Evolutionary conservation across 2,888 invertebrate genomes (phyloP), one percentile per base, ranked within the genome.

Genomic region (Frankliniella intonsa): DNA sequence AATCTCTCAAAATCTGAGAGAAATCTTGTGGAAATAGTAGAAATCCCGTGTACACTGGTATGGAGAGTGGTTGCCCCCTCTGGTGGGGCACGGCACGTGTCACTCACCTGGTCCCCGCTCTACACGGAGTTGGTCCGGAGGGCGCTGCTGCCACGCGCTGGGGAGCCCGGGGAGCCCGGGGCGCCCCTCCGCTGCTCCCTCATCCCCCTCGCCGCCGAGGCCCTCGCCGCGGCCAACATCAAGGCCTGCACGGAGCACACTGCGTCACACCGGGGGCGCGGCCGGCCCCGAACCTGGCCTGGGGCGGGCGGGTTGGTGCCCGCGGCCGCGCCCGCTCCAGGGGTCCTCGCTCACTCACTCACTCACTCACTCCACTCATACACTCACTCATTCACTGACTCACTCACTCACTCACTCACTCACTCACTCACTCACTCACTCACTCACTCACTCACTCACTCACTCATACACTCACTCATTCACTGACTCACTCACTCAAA

Each of bases 81-180:
- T n/a, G n/a, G n/a, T n/a, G n/a, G n/a, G n/a, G n/a, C n/a, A n/a
- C n/a, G n/a, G n/a, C n/a, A n/a, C n/a, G n/a, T 38, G 38, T 38
- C 38, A 76, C 69, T 76, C 69, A 76, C 69, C 69, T 76, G 69
- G 38, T 38, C 38, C 62, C 7, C 62, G 62, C n/a, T 76, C 69
- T 76, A 76, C 69, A 76, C 69, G 25, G 69, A 76, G 69, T 76
- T 76, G 69, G 69, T 76, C 25, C 69, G 69, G 12, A 76, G 62
- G 17, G 19, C 69, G 69, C 69, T 22, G 69, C 69, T 10, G 69
- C 25, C 22, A 8, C 22, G 22, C 69, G 22, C 10, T 22, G 69
- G 12, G 69, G 69, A 25, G 69, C 25, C 12, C 69, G 69, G 22
- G 69, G 69, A 38, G 69, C 69, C 25, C 69, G 9, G 22, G 69